These are phyloP conservation scores for Oscheius sp. DNA, from an alignment of 2,888 invertebrate genomes.

Conservation along the genomic window DNA sequence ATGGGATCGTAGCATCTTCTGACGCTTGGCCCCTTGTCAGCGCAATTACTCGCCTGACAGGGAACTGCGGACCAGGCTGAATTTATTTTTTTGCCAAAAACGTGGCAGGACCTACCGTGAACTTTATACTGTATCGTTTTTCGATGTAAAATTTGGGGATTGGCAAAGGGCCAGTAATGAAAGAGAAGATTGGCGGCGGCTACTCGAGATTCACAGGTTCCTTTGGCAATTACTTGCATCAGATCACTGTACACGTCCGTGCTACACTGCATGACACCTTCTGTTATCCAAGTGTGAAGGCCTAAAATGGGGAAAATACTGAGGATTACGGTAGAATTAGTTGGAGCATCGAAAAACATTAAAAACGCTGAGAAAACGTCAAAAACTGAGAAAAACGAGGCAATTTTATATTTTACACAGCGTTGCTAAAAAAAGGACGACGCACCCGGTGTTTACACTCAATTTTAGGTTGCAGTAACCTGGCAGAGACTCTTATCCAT, in stretches of 20 bases:
- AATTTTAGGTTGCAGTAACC: no score
- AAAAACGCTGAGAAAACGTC: no score
- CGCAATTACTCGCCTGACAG: constrained; percentile 63
- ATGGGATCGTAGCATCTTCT: constrained; percentile 93
- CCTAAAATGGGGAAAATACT: constrained; percentile 79
- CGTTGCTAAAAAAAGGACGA: no score
- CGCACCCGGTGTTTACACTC: no score
- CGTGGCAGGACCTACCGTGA: constrained; percentile 81
- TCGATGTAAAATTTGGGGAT: constrained; percentile 90
- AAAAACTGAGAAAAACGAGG: no score
- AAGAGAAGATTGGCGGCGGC: constrained; percentile 95
- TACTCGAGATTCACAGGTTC: constrained; percentile 90
- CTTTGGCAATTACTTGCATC: constrained; percentile 77
- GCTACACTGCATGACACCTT: constrained; percentile 94
- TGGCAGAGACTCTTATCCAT: no score
- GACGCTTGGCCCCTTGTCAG: constrained; percentile 61
- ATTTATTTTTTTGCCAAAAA: background rate
- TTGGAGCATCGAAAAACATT: no score
- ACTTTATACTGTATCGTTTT: constrained; percentile 88
- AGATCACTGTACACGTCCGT: constrained; percentile 81
- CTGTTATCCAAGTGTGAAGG: constrained; percentile 94
- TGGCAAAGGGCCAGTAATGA: constrained; percentile 98
- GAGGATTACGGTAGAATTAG: no score
- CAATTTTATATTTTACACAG: no score
- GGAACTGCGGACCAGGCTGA: constrained; percentile 54